phyloP scores from a whole-genome alignment of 2,113 vertebrate genomes.

The Eublepharis macularius region DNA sequence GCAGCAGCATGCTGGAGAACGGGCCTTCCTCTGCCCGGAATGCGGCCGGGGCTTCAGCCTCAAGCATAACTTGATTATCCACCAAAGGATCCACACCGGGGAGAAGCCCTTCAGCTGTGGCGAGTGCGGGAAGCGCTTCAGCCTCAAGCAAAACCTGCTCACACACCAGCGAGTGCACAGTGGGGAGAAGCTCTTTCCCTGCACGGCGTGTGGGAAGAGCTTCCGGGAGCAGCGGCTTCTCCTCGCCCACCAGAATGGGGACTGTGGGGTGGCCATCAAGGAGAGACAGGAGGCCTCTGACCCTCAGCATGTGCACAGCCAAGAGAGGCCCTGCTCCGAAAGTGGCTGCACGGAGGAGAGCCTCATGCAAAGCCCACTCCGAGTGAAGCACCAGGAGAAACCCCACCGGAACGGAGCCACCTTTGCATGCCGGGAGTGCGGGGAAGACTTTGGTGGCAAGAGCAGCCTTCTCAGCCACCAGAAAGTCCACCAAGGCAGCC shows the following conservation, averaged over 20 bases:
- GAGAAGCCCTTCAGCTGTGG: constrained; percentile 22
- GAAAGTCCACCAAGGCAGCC: neutral
- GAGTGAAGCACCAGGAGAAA: neutral
- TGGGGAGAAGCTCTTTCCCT: neutral
- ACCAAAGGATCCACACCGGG: constrained; percentile 29
- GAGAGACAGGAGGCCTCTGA: neutral
- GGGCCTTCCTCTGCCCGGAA: constrained; percentile 12
- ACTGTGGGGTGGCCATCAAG: neutral
- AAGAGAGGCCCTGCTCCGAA: neutral
- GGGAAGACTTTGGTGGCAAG: neutral
- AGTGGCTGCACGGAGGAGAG: neutral
- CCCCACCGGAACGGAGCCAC: neutral
- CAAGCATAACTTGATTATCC: constrained; percentile 34
- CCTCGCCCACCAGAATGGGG: neutral
- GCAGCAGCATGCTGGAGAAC: neutral
- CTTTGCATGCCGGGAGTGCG: neutral
- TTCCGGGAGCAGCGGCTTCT: constrained; percentile 24
- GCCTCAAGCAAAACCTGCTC: constrained; percentile 27
- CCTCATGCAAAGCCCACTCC: neutral
- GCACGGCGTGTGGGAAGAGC: neutral
- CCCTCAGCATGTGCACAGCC: neutral
- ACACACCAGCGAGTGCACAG: constrained; percentile 24
- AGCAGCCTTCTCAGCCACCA: neutral
- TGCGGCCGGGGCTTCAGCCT: constrained; percentile 29
- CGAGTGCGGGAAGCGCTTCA: constrained; percentile 22